Evolutionary conservation across 2,888 invertebrate genomes (phyloP).

Genomic region (Rhopalosiphum nymphaeae): DNA sequence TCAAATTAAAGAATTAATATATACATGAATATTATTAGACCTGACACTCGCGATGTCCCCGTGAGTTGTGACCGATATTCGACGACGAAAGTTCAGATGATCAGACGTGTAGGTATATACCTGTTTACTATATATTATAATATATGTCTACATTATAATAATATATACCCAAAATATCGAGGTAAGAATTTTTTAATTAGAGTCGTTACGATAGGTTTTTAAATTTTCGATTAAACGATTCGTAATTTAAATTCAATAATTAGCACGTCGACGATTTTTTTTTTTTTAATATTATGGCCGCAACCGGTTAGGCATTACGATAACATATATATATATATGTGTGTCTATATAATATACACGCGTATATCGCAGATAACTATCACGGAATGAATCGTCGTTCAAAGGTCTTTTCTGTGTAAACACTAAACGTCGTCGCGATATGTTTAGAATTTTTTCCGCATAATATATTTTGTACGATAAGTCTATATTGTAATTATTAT

Average conservation of each 20-base stretch:
- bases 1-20: neutral
- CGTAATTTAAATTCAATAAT: neutral
- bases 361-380: neutral
- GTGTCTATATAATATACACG: neutral
- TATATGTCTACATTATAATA: neutral
- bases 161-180: neutral
- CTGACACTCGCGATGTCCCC: neutral
- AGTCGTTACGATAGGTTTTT: neutral
- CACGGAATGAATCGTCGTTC: neutral
- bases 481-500: neutral
- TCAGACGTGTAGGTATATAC: neutral
- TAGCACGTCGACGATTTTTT: neutral
- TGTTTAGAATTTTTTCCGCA: neutral
- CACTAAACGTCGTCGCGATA: neutral
- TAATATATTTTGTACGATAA: neutral
- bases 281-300: neutral
- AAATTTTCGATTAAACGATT: neutral
- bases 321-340: neutral
- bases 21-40: neutral
- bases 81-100: neutral
- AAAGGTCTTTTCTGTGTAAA: neutral
- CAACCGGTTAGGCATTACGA: neutral
- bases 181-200: neutral
- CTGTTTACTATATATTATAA: neutral
- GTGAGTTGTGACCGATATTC: slow-evolving; percentile 11